Base-by-base conservation (phyloP, 2,888 invertebrate genomes). In the Agrochola lota region DNA sequence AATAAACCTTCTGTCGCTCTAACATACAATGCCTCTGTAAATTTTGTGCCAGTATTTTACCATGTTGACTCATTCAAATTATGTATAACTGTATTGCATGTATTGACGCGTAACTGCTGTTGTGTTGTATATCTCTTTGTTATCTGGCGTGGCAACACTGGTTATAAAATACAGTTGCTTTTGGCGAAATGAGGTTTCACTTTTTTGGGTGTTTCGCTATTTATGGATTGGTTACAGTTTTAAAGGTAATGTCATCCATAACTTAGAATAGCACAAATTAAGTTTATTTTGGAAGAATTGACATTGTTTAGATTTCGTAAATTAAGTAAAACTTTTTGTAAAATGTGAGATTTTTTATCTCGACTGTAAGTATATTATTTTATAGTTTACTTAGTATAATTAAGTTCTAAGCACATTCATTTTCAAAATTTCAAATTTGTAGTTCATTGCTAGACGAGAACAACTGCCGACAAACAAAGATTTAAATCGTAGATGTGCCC, bases 61-160 rank as follows among this genome's bases (percentile, higher is more conserved):
- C 55, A 77, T 67, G 88, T 88, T 89, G 89, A 88, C 88, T 89
- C 88, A 88, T 78, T 78, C 79, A 64, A 82, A 87, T 88, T 88
- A 85, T 81, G 83, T 78, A 83, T 88, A 88, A 88, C 88, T 88
- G 88, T 89, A 84, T 82, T 87, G 80, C 82, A 87, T 87, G 81
- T 89, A 86, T 84, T 89, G 76, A 81, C 52, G 79, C 82, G 82
- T 87, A 89, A 89, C 89, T 74, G 71, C 71, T 77, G 68, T 76
- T 85, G 67, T 81, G 71, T 71, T 83, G 62, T 73, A 63, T 66
- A 63, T 64, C 66, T 85, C 79, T 64, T 75, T 85, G 83, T 84
- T 75, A 85, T 83, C 35, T 66, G 20, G 46, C 63, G 8, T 74
- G 64, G 74, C 57, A 85, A 85, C 86, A 78, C 49, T 71, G 75